phyloP scores from a whole-genome alignment of 2,888 invertebrate genomes.

The Drosophila antonietae region DNA sequence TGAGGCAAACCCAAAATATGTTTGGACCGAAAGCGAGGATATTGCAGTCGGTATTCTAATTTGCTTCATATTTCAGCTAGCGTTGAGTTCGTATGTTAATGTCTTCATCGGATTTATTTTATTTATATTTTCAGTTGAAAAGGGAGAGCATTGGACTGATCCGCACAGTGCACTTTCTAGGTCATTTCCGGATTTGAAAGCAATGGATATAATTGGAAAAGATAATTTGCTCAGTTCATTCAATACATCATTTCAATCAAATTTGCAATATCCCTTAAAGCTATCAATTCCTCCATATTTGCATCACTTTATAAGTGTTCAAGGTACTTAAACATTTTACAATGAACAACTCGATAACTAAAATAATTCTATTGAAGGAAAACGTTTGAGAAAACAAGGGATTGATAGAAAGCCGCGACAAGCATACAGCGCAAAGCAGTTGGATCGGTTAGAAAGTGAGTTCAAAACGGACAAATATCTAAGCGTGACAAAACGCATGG shows the following conservation, averaged over 20 bases:
- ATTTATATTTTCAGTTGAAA: slow-evolving; percentile 24
- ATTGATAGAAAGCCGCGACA: slow-evolving; percentile 97
- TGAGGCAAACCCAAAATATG: too few species aligned
- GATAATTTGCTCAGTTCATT: slow-evolving; percentile 13
- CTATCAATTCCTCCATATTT: slow-evolving; percentile 83
- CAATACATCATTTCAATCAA: background rate
- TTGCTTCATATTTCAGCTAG: too few species aligned
- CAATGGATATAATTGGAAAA: slow-evolving; percentile 9
- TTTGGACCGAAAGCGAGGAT: too few species aligned
- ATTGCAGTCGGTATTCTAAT: too few species aligned
- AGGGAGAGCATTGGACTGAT: slow-evolving; percentile 20
- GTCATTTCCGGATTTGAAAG: slow-evolving; percentile 23
- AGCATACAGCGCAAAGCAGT: slow-evolving; percentile 97
- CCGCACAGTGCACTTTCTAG: slow-evolving; percentile 3
- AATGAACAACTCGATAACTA: background rate
- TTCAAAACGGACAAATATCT: slow-evolving; percentile 98
- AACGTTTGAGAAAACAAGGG: slow-evolving; percentile 93
- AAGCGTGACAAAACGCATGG: slow-evolving; percentile 97
- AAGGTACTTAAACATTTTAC: slow-evolving; percentile 85
- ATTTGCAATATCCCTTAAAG: slow-evolving; percentile 76
- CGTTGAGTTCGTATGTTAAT: too few species aligned
- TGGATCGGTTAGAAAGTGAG: slow-evolving; percentile 95
- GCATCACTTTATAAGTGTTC: slow-evolving; percentile 86
- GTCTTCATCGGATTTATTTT: background rate
- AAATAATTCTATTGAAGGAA: slow-evolving; percentile 84